Conservation (phyloP, 2,888 invertebrate species). For the Dryobota labecula region DNA sequence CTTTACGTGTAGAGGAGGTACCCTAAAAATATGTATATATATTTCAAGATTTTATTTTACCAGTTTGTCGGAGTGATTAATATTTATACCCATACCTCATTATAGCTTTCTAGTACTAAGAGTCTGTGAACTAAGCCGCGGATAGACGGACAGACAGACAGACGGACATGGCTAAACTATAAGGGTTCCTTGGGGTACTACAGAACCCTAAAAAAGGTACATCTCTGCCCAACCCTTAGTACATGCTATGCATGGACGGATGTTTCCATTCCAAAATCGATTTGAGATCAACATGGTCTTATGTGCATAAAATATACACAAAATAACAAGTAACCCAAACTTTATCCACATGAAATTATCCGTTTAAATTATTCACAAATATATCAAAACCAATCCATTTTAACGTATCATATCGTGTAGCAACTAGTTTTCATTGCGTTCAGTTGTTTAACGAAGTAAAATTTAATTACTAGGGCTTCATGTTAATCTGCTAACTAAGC, state of each 20-base stretch:
- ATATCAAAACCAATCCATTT: slow-evolving; percentile 18
- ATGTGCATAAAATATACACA: background rate
- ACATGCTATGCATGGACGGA: background rate
- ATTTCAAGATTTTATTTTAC: no score
- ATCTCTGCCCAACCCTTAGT: background rate
- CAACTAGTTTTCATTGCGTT: slow-evolving; percentile 13
- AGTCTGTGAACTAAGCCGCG: no score
- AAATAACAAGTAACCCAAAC: background rate
- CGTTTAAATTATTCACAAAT: slow-evolving; percentile 8
- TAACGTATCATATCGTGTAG: background rate
- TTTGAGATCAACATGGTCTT: background rate
- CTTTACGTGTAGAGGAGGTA: no score
- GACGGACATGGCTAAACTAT: no score
- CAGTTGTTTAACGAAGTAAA: slow-evolving; percentile 25
- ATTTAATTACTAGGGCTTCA: slow-evolving; percentile 40
- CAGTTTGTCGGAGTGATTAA: no score
- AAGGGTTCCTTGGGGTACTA: no score
- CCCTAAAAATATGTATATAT: no score
- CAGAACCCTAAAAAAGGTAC: no score
- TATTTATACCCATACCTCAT: no score
- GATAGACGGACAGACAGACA: no score
- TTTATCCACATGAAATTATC: slow-evolving; percentile 10
- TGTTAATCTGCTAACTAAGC: slow-evolving; percentile 23
- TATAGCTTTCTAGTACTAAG: no score
- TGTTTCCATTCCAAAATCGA: background rate